phyloP scores from a whole-genome alignment of 2,888 invertebrate species.

The Empis stercorea region DNA sequence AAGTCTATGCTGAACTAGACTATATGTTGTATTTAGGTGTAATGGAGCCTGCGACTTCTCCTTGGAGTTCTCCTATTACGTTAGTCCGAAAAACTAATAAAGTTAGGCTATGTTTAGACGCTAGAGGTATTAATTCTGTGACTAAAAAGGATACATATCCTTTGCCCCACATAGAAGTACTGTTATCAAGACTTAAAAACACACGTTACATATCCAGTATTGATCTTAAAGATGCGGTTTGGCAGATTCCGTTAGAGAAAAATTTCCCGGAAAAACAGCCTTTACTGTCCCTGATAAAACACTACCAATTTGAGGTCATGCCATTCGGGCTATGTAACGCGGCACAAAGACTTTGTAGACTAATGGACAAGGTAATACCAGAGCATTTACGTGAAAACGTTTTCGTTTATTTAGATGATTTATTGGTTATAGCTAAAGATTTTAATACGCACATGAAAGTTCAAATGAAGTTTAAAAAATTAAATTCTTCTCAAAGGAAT shows the following conservation, averaged over 20 bases:
- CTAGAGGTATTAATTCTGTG: background rate
- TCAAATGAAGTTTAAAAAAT: conserved; percentile 7
- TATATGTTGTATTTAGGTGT: too few species aligned
- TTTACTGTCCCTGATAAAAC: too few species aligned
- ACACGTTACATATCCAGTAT: conserved; percentile 17
- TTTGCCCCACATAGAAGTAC: conserved; percentile 11
- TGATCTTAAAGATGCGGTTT: conserved; percentile 16
- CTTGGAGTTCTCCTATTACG: too few species aligned
- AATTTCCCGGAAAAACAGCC: too few species aligned
- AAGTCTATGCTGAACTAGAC: too few species aligned
- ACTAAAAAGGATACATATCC: conserved; percentile 4
- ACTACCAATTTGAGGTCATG: too few species aligned
- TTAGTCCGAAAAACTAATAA: too few species aligned
- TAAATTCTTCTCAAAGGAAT: conserved; percentile 9
- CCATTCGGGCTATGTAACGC: conserved; percentile 11
- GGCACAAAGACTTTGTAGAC: too few species aligned
- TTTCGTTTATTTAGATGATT: conserved; percentile 12
- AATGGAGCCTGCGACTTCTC: too few species aligned
- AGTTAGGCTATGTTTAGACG: too few species aligned
- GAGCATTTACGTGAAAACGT: conserved; percentile 7
- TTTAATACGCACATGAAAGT: conserved; percentile 9
- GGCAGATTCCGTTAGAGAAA: too few species aligned
- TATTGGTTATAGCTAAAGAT: conserved; percentile 5
- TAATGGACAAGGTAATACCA: conserved; percentile 16
- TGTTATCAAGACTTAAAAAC: conserved; percentile 15